Evolutionary conservation across 2,888 invertebrate species (phyloP), one percentile per base, ranked within the genome.

Genomic region (Drosophila prostipennis): DNA sequence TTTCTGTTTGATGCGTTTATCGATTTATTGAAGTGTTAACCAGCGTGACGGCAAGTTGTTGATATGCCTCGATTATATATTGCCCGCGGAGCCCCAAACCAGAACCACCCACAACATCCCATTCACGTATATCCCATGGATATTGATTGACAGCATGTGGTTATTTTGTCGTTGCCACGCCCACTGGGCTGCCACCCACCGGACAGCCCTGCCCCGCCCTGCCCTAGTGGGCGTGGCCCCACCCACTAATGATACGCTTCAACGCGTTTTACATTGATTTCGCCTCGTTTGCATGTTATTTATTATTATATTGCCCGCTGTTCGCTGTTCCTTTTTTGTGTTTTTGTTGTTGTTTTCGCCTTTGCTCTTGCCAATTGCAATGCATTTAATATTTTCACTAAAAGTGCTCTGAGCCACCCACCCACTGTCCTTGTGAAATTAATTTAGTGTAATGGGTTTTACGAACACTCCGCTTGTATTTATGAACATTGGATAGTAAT

Each of bases 21-120:
- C 87, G 87, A 87, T 87, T 87, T 85, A 87, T 83, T 81, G 81
- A 84, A 84, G 81, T 87, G 81, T 81, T 81, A 81, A 81, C 87
- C 81, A 81, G 77, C 79, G 77, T 80, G 73, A 80, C 61, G 76
- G 71, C 83, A 86, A 83, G 86, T 77, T 77, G 81, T 72, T 84
- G 82, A 84, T 80, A 84, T 74, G 65, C 51, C 57, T 36, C 61
- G 74, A 46, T 34, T 55, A 67, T 68, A 55, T 39, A 65, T 65
- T 8, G 14, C 46, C 43, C 26, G 10, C 26, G 32, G 45, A 46
- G 13, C 57, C 57, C 59, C 16, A n/a, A 32, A n/a, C 16, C 48
- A 32, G 32, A 14, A 0, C 46, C 29, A 34, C 16, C 59, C 42
- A 51, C 29, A 29, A 29, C 29, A 16, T 26, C 36, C 54, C 46